Percentiles rank a stretch among this genome's conserved stretches.
Conservation (phyloP, 2,888 invertebrate genomes). For the Charanyca ferruginea region DNA sequence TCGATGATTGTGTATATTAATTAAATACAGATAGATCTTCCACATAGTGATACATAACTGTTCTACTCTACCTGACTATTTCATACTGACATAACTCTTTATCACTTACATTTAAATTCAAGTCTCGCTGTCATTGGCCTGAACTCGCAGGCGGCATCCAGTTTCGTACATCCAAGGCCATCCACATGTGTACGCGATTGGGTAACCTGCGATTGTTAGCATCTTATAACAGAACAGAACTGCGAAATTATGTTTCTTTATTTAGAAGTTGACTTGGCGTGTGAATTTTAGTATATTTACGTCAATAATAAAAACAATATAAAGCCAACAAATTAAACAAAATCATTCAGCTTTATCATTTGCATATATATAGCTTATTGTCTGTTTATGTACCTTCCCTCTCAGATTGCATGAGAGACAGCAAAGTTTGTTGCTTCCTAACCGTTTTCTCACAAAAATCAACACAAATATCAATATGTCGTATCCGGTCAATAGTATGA, state of each 20-base stretch:
- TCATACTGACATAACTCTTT: background rate
- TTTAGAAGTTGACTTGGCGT: background rate
- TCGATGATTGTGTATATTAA: no score
- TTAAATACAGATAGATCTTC: no score
- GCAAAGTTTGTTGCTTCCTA: no score
- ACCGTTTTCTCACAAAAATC: no score
- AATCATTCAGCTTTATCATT: no score
- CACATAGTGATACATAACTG: background rate
- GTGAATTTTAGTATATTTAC: background rate
- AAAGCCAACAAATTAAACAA: no score
- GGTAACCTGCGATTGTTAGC: background rate
- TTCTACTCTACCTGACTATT: background rate
- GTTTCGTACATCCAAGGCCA: conserved; percentile 31
- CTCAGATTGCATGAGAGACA: no score
- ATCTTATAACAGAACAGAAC: background rate
- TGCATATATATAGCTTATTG: no score
- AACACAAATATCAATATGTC: no score
- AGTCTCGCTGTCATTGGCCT: conserved; percentile 5
- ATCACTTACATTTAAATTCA: conserved; percentile 4
- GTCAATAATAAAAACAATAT: no score
- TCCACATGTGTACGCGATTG: background rate
- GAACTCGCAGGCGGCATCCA: conserved; percentile 4
- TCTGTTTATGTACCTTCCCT: no score
- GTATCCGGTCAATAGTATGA: no score
- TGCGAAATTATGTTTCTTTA: background rate